A percentile compares a stretch with the other conserved stretches of the same genome.
phyloP scores from a whole-genome alignment of 2,797 vertebrate species.

The Eidolon dupreanum region DNA sequence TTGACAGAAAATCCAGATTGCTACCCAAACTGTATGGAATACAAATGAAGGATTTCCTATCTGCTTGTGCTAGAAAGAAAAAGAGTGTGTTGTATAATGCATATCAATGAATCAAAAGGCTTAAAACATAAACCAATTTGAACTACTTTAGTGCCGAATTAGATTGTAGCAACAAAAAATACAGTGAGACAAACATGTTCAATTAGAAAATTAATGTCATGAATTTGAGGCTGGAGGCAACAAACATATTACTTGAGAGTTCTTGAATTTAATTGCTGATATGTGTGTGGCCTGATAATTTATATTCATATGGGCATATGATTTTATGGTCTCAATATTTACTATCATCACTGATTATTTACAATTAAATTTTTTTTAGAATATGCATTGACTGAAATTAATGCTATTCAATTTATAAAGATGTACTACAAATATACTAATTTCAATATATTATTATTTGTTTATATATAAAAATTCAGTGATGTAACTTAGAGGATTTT shows the following conservation, averaged over 20 bases:
- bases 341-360: neutral
- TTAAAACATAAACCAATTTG: conserved; percentile 66
- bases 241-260: conserved; percentile 38
- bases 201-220: conserved; percentile 78
- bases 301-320: neutral
- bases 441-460: neutral
- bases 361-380: conserved; percentile 21
- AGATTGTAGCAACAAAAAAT: conserved; percentile 50
- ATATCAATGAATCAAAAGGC: conserved; percentile 57
- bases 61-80: conserved; percentile 41
- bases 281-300: neutral
- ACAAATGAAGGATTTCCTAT: conserved; percentile 60
- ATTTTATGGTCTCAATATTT: conserved; percentile 37
- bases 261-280: conserved; percentile 15
- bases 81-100: conserved; percentile 11
- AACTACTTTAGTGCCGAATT: neutral
- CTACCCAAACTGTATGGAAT: conserved; percentile 34
- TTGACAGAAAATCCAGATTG: conserved; percentile 74
- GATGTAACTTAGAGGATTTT: neutral
- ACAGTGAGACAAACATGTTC: conserved; percentile 64
- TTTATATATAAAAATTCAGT: neutral
- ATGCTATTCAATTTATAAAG: neutral
- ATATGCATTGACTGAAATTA: neutral
- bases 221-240: conserved; percentile 58
- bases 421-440: neutral